These are phyloP conservation scores for Schizopygopsis pylzovi DNA, from an alignment of 2,797 vertebrate genomes.

Conservation along the genomic window DNA sequence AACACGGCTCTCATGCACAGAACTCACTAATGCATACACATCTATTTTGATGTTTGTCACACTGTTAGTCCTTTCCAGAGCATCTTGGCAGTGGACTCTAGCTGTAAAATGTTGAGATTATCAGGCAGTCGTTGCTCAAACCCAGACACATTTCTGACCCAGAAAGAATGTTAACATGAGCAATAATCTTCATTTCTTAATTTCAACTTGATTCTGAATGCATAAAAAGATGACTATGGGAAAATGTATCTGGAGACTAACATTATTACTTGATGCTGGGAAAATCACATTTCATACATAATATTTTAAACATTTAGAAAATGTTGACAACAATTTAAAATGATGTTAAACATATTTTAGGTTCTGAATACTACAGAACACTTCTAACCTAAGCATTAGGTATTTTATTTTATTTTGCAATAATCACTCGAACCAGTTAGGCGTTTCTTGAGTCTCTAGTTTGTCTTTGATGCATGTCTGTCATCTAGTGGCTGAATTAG, in stretches of 20 bases:
- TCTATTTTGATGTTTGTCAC: neutral
- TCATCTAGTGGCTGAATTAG: constrained; percentile 4
- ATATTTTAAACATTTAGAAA: neutral
- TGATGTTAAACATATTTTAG: neutral
- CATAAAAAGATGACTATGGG: neutral
- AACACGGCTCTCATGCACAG: neutral
- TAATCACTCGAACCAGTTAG: neutral
- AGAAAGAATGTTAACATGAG: neutral
- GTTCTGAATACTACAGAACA: neutral
- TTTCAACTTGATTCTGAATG: neutral
- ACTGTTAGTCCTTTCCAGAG: neutral
- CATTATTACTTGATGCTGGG: neutral
- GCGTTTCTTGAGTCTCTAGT: neutral
- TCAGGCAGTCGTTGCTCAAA: neutral
- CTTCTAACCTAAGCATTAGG: neutral
- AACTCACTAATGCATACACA: neutral
- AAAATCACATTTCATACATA: neutral
- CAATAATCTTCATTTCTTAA: neutral
- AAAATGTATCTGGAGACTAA: neutral
- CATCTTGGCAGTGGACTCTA: neutral
- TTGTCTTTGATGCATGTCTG: neutral
- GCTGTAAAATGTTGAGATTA: neutral
- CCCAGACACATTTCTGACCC: neutral
- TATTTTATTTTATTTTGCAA: neutral
- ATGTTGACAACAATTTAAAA: neutral